Evolutionary conservation across 2,797 vertebrate genomes (phyloP), one percentile per base, ranked within the genome.

Genomic region (Heteromormyrus szaboi): DNA sequence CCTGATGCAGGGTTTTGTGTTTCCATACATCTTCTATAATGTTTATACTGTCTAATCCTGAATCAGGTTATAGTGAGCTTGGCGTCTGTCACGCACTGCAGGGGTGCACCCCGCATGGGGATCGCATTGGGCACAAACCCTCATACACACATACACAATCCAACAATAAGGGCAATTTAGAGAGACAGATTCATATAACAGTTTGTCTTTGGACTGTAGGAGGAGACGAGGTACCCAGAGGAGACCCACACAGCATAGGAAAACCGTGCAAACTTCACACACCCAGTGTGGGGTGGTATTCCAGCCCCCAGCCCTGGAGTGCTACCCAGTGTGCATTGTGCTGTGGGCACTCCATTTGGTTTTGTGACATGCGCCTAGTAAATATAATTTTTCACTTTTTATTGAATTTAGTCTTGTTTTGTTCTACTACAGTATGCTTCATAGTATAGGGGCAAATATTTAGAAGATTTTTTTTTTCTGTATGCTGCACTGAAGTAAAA

Each of bases 401-500:
- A 44, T 44, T 79, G 72, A 44, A 44, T 37, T 44, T 41, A 44
- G 72, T 79, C 14, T 44, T 79, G 37, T n/a, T 41, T 72, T 72
- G 29, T 68, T 81, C 29, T 81, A 46, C 19, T 81, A 22, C 41
- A 81, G 41, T 81, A 17, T 46, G n/a, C 17, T n/a, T 44, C 41
- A 81, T 81, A 81, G 19, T 44, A 46, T 81, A 19, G 17, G 17
- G 76, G 17, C 44, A 81, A 44, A 44, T 81, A 81, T 81, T 81
- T 81, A 11, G 41, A 81, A 81, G 41, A n/a, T 59, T 59, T 59
- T 62, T 79, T 17, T 79, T 17, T 22, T n/a, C 19, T n/a, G 76
- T 81, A n/a, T 81, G 41, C 76, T 46, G 41, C 76, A 81, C 76
- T 81, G 76, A 81, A 81, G 37, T 81, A n/a, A 46, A 81, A 44